Percentiles rank a stretch among this genome's conserved stretches.
Evolutionary conservation across 2,113 vertebrate genomes (phyloP).

Genomic region (Patagioenas fasciata): DNA sequence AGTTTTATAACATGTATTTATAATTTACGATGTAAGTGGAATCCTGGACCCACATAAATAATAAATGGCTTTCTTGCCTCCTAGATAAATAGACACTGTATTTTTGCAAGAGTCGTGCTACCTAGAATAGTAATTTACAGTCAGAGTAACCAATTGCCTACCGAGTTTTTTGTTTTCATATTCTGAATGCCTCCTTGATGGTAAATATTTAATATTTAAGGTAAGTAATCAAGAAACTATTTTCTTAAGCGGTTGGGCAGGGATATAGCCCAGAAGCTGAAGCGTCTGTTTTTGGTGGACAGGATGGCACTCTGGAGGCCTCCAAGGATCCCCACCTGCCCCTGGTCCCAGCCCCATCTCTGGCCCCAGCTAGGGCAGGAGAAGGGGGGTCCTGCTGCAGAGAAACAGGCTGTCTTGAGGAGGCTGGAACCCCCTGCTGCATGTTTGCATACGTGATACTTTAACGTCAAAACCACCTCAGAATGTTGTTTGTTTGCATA

Average conservation of each 20-base stretch:
- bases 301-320: neutral
- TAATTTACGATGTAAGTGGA: neutral
- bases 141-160: neutral
- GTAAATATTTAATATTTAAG: neutral
- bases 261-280: neutral
- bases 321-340: neutral
- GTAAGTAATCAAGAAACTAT: neutral
- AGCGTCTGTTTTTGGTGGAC: accelerated
- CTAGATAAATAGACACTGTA: neutral
- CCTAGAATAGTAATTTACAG: neutral
- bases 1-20: neutral
- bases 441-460: neutral
- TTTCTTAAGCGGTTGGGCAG: neutral
- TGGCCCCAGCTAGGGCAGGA: accelerated
- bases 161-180: neutral
- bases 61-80: neutral
- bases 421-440: neutral
- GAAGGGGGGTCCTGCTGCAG: accelerated
- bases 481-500: neutral
- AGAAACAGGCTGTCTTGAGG: accelerated
- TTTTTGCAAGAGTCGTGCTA: neutral
- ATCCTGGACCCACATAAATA: neutral
- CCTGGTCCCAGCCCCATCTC: accelerated
- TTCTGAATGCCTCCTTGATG: accelerated
- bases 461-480: neutral